Conservation (phyloP, 1,140 invertebrate genomes). For the Teleogryllus occipitalis region DNA sequence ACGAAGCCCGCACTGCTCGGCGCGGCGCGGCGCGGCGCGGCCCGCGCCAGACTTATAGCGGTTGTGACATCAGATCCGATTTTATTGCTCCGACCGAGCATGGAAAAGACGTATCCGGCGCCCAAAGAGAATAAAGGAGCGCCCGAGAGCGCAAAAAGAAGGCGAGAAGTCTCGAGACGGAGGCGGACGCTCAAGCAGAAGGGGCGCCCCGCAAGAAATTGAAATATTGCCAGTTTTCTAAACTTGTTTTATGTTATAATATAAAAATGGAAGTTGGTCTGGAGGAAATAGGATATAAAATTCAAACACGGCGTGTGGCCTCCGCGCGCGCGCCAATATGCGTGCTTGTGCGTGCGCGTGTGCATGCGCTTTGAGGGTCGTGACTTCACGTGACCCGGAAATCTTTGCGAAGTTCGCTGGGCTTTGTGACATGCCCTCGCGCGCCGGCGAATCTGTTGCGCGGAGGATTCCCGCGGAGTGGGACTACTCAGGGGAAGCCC, state of each 20-base stretch:
- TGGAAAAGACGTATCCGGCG: not conserved
- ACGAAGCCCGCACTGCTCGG: not conserved
- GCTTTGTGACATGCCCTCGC: not conserved
- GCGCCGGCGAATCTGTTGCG: too few species aligned
- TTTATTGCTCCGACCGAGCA: not conserved
- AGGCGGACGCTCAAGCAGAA: too few species aligned
- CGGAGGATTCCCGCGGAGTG: too few species aligned
- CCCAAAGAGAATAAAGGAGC: not conserved
- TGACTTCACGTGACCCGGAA: not conserved
- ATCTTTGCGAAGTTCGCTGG: not conserved
- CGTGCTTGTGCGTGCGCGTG: not conserved
- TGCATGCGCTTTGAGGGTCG: too few species aligned
- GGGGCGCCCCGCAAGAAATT: not conserved
- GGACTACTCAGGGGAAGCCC: too few species aligned
- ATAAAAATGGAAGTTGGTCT: not conserved
- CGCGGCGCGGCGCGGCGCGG: too few species aligned
- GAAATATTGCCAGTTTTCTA: constrained; percentile 5
- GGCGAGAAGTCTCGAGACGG: not conserved
- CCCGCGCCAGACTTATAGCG: not conserved
- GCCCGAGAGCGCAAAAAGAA: not conserved
- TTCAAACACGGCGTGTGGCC: not conserved
- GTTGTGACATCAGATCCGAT: constrained; percentile 3
- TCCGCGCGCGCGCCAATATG: not conserved
- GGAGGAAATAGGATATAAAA: not conserved
- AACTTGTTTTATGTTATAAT: constrained; percentile 1